phyloP scores from a whole-genome alignment of 2,113 vertebrate genomes.

The Machaerirhynchus nigripectus region DNA sequence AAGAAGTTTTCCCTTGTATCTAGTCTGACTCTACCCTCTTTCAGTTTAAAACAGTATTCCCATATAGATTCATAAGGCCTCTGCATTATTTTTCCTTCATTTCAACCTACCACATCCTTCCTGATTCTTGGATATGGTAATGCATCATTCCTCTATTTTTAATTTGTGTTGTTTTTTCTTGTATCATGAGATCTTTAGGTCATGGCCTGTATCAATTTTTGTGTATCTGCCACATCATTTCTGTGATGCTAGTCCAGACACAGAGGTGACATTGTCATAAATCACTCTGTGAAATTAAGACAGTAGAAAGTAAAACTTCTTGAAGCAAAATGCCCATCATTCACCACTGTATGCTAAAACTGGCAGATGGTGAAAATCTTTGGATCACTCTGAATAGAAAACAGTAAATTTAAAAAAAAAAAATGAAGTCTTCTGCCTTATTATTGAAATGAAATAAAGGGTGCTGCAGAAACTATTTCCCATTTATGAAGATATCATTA shows the following conservation, averaged over 20 bases:
- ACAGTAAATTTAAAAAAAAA: not conserved
- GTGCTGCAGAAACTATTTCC: not conserved
- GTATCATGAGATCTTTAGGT: not conserved
- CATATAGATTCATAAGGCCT: not conserved
- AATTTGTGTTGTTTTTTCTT: not conserved
- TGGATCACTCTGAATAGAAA: not conserved
- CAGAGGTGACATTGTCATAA: not conserved
- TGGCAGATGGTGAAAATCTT: not conserved
- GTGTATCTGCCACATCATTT: not conserved
- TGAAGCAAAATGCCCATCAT: not conserved
- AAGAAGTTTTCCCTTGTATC: not conserved
- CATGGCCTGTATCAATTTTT: not conserved
- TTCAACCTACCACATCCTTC: not conserved
- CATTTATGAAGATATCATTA: not conserved
- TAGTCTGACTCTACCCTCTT: not conserved
- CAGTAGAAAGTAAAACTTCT: not conserved
- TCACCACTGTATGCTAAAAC: not conserved
- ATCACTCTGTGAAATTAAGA: not conserved
- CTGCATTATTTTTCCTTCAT: not conserved
- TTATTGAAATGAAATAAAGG: not conserved
- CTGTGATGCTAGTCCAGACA: not conserved
- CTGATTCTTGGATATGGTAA: not conserved
- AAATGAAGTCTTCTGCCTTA: not conserved
- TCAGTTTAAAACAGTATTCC: not conserved
- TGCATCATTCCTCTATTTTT: not conserved